Evolutionary conservation across 2,113 vertebrate species (phyloP).

Genomic region (Megaleporinus macrocephalus): DNA sequence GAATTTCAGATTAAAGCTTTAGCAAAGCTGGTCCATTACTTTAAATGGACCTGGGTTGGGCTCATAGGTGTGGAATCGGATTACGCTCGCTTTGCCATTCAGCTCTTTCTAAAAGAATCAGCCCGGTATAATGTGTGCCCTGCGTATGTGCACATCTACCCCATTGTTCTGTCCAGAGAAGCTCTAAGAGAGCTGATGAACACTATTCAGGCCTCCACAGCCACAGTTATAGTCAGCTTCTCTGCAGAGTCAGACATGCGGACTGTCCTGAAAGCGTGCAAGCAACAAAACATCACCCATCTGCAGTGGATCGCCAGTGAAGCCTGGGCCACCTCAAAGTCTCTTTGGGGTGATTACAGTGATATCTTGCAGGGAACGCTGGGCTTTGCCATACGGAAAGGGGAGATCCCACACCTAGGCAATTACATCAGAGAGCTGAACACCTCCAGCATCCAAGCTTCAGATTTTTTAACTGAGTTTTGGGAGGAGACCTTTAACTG

Average conservation of each 20-base stretch:
- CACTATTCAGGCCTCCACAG: slow-evolving; percentile 60
- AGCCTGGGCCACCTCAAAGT: slow-evolving; percentile 73
- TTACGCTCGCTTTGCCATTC: slow-evolving; percentile 75
- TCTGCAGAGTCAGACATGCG: slow-evolving; percentile 69
- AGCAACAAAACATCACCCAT: slow-evolving; percentile 63
- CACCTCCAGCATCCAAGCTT: slow-evolving; percentile 42
- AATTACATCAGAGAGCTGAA: slow-evolving; percentile 58
- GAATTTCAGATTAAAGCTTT: slow-evolving; percentile 75
- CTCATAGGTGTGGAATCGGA: slow-evolving; percentile 74
- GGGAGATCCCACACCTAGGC: slow-evolving; percentile 67
- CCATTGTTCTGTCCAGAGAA: slow-evolving; percentile 55
- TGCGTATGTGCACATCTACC: slow-evolving; percentile 72
- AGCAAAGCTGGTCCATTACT: slow-evolving; percentile 68
- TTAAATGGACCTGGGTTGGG: slow-evolving; percentile 78
- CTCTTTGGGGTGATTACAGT: slow-evolving; percentile 66
- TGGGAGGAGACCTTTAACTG: slow-evolving; percentile 76
- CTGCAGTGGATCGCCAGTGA: slow-evolving; percentile 77
- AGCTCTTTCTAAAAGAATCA: slow-evolving; percentile 75
- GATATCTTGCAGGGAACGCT: slow-evolving; percentile 69
- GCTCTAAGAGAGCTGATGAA: slow-evolving; percentile 63
- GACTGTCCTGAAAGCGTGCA: slow-evolving; percentile 66
- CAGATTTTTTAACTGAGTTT: slow-evolving; percentile 69
- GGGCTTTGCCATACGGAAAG: slow-evolving; percentile 74
- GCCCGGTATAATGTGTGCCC: slow-evolving; percentile 66
- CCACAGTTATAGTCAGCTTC: slow-evolving; percentile 73